phyloP scores from a whole-genome alignment of 2,888 invertebrate species.

The Anticlea derivata region DNA sequence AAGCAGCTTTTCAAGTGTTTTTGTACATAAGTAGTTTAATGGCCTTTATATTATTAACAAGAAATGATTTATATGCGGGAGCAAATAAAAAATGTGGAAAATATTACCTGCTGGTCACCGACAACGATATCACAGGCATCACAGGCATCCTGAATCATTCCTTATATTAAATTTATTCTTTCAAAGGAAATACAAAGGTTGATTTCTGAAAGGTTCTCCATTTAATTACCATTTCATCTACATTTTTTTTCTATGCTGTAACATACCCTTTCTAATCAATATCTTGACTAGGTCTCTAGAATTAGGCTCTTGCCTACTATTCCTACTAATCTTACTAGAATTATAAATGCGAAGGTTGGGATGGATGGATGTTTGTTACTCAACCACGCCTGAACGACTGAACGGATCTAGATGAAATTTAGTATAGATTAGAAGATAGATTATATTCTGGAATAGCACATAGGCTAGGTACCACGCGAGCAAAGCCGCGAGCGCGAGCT shows the following conservation, averaged over 20 bases:
- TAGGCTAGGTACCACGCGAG: no score
- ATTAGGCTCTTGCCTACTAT: conserved; percentile 45
- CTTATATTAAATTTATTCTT: no score
- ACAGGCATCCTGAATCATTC: no score
- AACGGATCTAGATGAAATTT: no score
- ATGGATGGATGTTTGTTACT: no score
- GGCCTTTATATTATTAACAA: conserved; percentile 12
- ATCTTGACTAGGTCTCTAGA: conserved; percentile 48
- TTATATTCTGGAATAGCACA: no score
- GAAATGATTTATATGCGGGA: neutral
- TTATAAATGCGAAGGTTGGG: no score
- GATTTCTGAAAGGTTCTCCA: neutral
- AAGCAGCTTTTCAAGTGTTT: neutral
- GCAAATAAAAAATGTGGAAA: conserved; percentile 3
- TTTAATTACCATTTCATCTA: no score
- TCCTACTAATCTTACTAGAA: no score
- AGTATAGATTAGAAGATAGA: no score
- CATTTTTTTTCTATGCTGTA: conserved; percentile 29
- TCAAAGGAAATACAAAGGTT: neutral
- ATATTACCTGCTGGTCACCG: neutral
- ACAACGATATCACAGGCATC: neutral
- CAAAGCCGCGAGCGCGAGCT: no score
- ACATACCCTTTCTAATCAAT: conserved; percentile 34
- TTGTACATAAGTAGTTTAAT: conserved; percentile 3
- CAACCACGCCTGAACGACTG: no score